Evolutionary conservation across 2,888 invertebrate species (phyloP), one percentile per base, ranked within the genome.

Genomic region (Nomada hirtipes): DNA sequence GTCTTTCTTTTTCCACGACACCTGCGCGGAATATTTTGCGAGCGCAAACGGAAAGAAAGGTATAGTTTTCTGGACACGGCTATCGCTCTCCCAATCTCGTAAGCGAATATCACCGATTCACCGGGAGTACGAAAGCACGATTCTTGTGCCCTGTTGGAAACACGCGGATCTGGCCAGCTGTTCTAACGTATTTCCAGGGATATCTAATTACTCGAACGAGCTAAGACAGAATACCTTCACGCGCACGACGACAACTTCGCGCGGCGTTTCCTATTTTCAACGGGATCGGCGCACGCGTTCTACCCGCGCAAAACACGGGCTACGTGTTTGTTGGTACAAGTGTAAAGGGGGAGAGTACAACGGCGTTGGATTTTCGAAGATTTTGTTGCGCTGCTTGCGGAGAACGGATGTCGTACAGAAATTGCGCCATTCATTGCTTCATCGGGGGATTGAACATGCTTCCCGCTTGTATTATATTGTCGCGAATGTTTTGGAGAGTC

Each of bases 151-250:
- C 80, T 79, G 60, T 65, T 84, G 74, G 65, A 79, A 81, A 84
- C 71, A 68, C 78, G 26, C 70, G 80, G 67, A 71, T 87, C 87
- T 80, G 77, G 83, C 82, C 63, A 82, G 84, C 85, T 75, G 86
- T 87, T 83, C 88, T 88, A 89, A 91, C 87, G 89, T 88, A 90
- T 92, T 92, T 92, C 92, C 92, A 92, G 91, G 92, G 90, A 89
- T 92, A 93, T 93, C 92, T 92, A 91, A 92, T 93, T 93, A 92
- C 92, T 89, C 76, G 86, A 83, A 65, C 86, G 88, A 87, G 79
- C 88, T 83, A 84, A 87, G 87, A 76, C 82, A 73, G 87, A 88
- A 91, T 88, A 84, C 89, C 85, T 88, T 88, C 90, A 87, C 89
- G 89, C 29, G 18, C 87, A 61, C 61, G 57, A 55, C 68, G 57